Base-by-base conservation (phyloP, 2,888 invertebrate genomes). In the Rhamnusium bicolor region DNA sequence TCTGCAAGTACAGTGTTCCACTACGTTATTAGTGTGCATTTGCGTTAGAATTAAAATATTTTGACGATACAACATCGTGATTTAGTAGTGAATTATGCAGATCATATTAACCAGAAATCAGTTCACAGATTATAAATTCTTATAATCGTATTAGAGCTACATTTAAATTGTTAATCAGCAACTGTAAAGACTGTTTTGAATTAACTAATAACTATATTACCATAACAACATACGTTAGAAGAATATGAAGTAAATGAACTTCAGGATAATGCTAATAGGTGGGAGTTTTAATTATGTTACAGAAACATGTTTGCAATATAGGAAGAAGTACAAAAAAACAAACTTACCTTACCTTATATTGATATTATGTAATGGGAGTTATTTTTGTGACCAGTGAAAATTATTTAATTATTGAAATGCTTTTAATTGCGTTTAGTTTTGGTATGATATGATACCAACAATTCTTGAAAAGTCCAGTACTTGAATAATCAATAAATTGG, bases 91-190 rank as follows among this genome's bases (percentile, higher is more conserved):
- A 49, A 63, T 62, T 65, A 53, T 32, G 29, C 53, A 7, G 53
- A 53, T 1, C 32, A 16, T 32, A 32, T 32, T 58, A 58, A 29
- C 32, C 18, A 29, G 29, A 32, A 65, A 65, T 65, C 49, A 16
- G 32, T 58, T 24, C 47, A 49, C 63, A 8, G 29, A 47, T 56
- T 58, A 51, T 58, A 32, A 68, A 69, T 60, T 51, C 51, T 29
- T 49, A 32, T 60, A 61, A 62, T 40, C 58, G 58, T 49, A 65
- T 29, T 58, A 49, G 49, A 65, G 27, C 18, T 65, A 18, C 53
- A 71, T 71, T 65, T 65, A 53, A 71, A 63, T 71, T 71, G 63
- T 46, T 71, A 65, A 71, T 71, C 63, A 49, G 70, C 49, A 71
- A 71, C 70, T 65, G 70, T 71, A 71, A 46, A 65, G 27, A 18